Evolutionary conservation across 2,113 vertebrate genomes (phyloP).

Genomic region (Gnathonemus echidnorhynchus): DNA sequence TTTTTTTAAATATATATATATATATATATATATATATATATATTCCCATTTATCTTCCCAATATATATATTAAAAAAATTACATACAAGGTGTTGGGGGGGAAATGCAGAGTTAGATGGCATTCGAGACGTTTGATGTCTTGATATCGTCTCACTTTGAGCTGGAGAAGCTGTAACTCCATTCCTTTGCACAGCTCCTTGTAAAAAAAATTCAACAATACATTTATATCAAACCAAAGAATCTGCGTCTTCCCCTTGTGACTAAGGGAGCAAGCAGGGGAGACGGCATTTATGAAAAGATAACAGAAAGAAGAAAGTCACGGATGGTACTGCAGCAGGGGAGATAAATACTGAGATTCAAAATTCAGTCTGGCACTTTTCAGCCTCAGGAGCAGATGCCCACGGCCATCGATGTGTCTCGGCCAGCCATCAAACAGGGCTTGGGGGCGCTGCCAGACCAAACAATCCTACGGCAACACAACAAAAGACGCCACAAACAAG

Average conservation of each 20-base stretch:
- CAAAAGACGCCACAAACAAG: background rate
- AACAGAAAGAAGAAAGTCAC: background rate
- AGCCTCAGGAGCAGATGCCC: background rate
- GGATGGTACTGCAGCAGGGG: background rate
- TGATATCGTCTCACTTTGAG: background rate
- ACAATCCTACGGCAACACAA: background rate
- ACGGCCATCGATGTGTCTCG: background rate
- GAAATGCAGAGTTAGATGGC: background rate
- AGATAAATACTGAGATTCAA: background rate
- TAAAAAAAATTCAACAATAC: background rate
- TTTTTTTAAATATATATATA: background rate
- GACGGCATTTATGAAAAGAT: background rate
- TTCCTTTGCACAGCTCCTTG: background rate
- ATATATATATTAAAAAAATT: background rate
- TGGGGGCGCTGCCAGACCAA: background rate
- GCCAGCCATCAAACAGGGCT: background rate
- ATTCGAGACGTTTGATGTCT: background rate
- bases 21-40: background rate
- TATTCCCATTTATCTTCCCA: too few relatives aligned
- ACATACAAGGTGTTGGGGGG: background rate
- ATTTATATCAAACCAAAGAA: background rate
- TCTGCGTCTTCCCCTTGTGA: background rate
- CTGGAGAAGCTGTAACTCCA: background rate
- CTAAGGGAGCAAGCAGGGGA: background rate
- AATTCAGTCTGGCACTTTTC: background rate